Evolutionary conservation across 2,113 vertebrate genomes (phyloP).

Genomic region (Pipa parva): DNA sequence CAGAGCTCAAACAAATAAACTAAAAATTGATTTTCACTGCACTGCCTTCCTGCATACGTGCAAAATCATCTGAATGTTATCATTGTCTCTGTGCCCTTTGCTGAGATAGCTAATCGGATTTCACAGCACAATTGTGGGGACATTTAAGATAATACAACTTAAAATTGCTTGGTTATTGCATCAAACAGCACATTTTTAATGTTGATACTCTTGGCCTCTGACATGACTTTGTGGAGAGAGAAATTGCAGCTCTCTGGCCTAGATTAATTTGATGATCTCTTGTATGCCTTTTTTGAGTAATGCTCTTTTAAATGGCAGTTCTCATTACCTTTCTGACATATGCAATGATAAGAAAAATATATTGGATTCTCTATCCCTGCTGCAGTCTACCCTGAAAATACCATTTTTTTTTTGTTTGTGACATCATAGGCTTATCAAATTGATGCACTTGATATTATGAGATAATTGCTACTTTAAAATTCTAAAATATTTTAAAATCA

Average conservation of each 20-base stretch:
- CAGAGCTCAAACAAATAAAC: not conserved
- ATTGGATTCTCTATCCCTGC: conserved; percentile 22
- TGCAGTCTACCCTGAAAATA: conserved; percentile 24
- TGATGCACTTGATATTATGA: conserved; percentile 22
- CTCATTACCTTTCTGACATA: conserved; percentile 43
- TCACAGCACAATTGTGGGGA: not conserved
- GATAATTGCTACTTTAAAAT: conserved; percentile 24
- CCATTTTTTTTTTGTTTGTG: conserved; percentile 8
- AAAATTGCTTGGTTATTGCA: conserved; percentile 26
- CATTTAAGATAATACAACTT: conserved; percentile 20
- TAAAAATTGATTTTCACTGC: not conserved
- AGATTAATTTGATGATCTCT: conserved; percentile 39
- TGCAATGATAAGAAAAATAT: conserved; percentile 41
- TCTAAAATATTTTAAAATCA: conserved; percentile 16
- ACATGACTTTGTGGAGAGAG: conserved; percentile 32
- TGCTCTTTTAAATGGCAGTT: conserved; percentile 42
- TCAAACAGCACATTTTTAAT: conserved; percentile 19
- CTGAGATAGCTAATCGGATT: conserved; percentile 19
- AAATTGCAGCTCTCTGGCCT: conserved; percentile 28
- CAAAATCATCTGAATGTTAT: conserved; percentile 1
- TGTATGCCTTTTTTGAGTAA: conserved; percentile 37
- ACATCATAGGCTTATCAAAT: conserved; percentile 32
- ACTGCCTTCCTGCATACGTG: not conserved
- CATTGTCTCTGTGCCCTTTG: conserved; percentile 11
- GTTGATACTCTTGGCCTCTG: conserved; percentile 27